Percentiles rank a stretch among this genome's conserved stretches.
Evolutionary conservation across 2,797 vertebrate species (phyloP).

Genomic region (Sebastes wilsoni): DNA sequence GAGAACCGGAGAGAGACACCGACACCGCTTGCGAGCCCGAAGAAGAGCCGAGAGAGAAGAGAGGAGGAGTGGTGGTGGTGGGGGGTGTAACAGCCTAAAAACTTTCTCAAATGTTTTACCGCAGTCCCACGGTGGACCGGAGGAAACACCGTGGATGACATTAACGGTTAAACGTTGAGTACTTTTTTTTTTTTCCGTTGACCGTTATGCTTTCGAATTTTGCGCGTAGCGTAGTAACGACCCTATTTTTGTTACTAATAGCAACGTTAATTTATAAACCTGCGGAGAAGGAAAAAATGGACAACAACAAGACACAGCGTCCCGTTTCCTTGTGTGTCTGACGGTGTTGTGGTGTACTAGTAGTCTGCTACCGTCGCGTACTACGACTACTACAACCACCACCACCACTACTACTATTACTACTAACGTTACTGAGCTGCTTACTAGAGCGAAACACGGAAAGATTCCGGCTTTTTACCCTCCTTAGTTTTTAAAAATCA

Average conservation of each 20-base stretch:
- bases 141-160: neutral
- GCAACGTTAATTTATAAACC: constrained; percentile 2
- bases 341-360: constrained; percentile 54
- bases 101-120: constrained; percentile 83
- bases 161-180: neutral
- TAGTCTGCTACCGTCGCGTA: constrained; percentile 66
- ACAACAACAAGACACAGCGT: constrained; percentile 1
- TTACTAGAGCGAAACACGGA: constrained; percentile 70
- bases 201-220: constrained; percentile 47
- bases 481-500: constrained; percentile 36
- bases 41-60: constrained; percentile 54
- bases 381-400: constrained; percentile 71
- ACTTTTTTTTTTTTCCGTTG: constrained; percentile 53
- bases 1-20: constrained; percentile 49
- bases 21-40: constrained; percentile 59
- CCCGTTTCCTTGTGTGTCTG: constrained; percentile 37
- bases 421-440: constrained; percentile 66
- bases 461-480: neutral
- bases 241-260: constrained; percentile 48
- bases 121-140: constrained; percentile 45
- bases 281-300: neutral
- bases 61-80: constrained; percentile 29
- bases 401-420: constrained; percentile 61
- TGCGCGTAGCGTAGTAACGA: constrained; percentile 61
- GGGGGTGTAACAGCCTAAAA: constrained; percentile 78